phyloP scores from a whole-genome alignment of 2,113 vertebrate genomes.

The Brachypteracias leptosomus region DNA sequence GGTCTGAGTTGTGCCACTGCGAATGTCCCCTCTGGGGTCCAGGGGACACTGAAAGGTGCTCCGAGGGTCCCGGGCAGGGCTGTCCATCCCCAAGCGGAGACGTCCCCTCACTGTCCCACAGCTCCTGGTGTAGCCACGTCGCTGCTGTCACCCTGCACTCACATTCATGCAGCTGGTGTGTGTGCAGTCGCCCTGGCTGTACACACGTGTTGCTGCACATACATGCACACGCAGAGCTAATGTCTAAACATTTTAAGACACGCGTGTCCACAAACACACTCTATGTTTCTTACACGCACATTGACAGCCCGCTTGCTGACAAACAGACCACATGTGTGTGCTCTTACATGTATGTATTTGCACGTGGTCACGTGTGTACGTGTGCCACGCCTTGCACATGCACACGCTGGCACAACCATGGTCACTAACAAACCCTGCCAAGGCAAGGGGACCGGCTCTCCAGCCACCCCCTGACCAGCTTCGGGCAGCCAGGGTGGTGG shows the following conservation, averaged over 20 bases:
- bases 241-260: rapidly evolving
- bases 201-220: background rate
- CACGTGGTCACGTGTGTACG: rapidly evolving
- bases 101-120: too few relatives aligned
- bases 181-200: rapidly evolving
- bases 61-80: background rate
- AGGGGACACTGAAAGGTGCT: rapidly evolving
- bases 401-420: rapidly evolving
- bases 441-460: background rate
- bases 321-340: rapidly evolving
- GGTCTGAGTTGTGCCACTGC: rapidly evolving
- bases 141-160: background rate
- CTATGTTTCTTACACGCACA: rapidly evolving
- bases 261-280: rapidly evolving
- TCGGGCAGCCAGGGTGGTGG: background rate
- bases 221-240: background rate
- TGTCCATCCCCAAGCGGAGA: too few relatives aligned
- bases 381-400: background rate
- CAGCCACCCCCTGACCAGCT: background rate
- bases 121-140: rapidly evolving
- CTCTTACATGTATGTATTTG: rapidly evolving
- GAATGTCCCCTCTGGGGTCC: background rate
- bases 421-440: background rate
- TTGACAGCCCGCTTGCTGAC: rapidly evolving
- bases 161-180: rapidly evolving